These are phyloP conservation scores for Vollenhovia emeryi DNA, from an alignment of 1,140 invertebrate species.

Conservation along the genomic window DNA sequence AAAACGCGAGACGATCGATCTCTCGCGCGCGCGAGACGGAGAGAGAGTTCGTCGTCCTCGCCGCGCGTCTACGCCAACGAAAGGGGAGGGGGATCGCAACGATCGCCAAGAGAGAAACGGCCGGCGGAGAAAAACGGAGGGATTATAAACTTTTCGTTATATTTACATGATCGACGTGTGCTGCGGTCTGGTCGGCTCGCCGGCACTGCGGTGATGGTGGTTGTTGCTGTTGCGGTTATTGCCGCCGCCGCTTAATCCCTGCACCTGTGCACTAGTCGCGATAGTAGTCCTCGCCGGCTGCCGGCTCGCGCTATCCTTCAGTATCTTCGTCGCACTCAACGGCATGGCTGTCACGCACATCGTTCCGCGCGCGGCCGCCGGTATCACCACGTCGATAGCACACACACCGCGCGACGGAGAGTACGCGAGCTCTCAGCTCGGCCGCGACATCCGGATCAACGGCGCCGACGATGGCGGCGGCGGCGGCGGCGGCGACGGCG, in stretches of 20 bases:
- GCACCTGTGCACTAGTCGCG: constrained; percentile 76
- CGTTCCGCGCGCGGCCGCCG: constrained; percentile 64
- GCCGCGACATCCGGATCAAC: constrained; percentile 29
- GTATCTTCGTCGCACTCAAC: constrained; percentile 81
- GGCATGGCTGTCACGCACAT: constrained; percentile 83
- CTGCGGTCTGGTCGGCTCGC: constrained; percentile 75
- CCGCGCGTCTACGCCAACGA: not conserved
- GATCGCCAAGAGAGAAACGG: not conserved
- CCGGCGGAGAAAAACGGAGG: constrained; percentile 9
- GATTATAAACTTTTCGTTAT: constrained; percentile 44
- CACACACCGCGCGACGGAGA: constrained; percentile 53
- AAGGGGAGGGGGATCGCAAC: not conserved
- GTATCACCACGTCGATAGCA: constrained; percentile 54
- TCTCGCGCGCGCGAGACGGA: constrained; percentile 11
- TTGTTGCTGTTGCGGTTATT: constrained; percentile 43
- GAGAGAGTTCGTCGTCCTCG: constrained; percentile 40
- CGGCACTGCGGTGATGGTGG: constrained; percentile 59
- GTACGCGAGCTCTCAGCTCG: constrained; percentile 44
- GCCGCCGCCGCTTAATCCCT: constrained; percentile 70
- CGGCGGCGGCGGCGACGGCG: not conserved
- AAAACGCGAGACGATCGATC: constrained; percentile 40
- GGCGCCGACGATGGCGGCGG: constrained; percentile 4
- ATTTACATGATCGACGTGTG: constrained; percentile 85
- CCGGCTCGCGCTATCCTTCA: constrained; percentile 78
- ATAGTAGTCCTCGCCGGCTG: constrained; percentile 75